Base-by-base conservation (phyloP, 2,888 invertebrate species). In the Tipula confusa region DNA sequence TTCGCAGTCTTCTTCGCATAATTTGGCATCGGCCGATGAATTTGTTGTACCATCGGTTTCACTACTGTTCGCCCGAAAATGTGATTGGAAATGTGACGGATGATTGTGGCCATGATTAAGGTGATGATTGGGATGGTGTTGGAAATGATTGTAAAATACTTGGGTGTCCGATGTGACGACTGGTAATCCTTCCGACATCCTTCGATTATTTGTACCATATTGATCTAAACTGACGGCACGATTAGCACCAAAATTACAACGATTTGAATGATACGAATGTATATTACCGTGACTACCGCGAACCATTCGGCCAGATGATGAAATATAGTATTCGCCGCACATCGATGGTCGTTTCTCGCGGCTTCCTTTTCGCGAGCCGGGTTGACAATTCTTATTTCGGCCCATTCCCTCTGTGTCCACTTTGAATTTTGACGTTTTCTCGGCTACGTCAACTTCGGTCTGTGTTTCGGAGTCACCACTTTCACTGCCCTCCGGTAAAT, bases 341-440 rank as follows among this genome's bases (percentile, higher is more conserved):
- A 90, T 90, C 33, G 89, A 90, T 84, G 89, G 90, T 0, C 90
- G 88, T 86, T 93, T 92, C 86, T 94, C 94, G 18, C 93, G 90
- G 85, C 93, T 93, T 7, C 93, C 93, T 87, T 94, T 94, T 18
- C 93, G 89, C 28, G 93, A 93, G n/a, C 92, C 92, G 0, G 93
- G 93, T 87, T 93, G 89, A 33, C 88, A 88, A n/a, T 88, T 93
- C 87, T 93, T 93, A 86, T 92, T 93, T 2, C 93, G 89, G 86
- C 91, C 88, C 85, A 90, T 91, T 84, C 92, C 92, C 87, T 94
- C 94, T 0, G 94, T 94, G 38, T 94, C 93, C 85, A 94, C 94
- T 88, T 94, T 94, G 87, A 94, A 94, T 87, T 94, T 94, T 48
- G 94, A 91, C 1, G 94, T 92, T 87, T 93, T 93, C 87, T 95